Evolutionary conservation across 2,797 vertebrate genomes (phyloP).

Genomic region (Onychomys arenicola): DNA sequence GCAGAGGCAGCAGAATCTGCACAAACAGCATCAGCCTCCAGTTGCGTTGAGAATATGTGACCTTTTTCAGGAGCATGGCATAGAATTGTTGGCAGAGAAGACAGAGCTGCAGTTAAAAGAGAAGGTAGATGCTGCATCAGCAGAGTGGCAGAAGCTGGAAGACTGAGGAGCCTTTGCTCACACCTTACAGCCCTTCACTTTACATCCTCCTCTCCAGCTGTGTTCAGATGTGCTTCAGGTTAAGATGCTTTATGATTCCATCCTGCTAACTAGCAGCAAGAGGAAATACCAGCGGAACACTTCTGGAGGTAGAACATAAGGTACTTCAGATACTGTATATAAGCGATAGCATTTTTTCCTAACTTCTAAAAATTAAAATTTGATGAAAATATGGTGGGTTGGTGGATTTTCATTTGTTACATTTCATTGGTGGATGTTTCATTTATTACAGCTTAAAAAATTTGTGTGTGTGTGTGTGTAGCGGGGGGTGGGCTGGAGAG

Average conservation of each 20-base stretch:
- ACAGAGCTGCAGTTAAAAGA: slow-evolving; percentile 86
- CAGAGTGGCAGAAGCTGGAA: not conserved
- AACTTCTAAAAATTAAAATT: slow-evolving; percentile 22
- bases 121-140: not conserved
- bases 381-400: not conserved
- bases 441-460: not conserved
- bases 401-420: not conserved
- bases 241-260: not conserved
- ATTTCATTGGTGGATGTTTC: not conserved
- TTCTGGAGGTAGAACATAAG: not conserved
- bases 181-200: not conserved
- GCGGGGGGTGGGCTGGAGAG: not conserved
- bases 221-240: not conserved
- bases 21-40: slow-evolving; percentile 94
- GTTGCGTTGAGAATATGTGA: slow-evolving; percentile 95
- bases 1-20: slow-evolving; percentile 95
- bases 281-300: not conserved
- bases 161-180: not conserved
- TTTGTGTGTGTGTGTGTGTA: no score
- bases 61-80: slow-evolving; percentile 96
- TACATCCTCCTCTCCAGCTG: not conserved
- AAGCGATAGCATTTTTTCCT: not conserved
- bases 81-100: slow-evolving; percentile 97
- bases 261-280: not conserved
- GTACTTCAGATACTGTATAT: not conserved